Percentiles rank a stretch among this genome's conserved stretches.
phyloP scores from a whole-genome alignment of 2,797 vertebrate species.

The Heliangelus exortis region DNA sequence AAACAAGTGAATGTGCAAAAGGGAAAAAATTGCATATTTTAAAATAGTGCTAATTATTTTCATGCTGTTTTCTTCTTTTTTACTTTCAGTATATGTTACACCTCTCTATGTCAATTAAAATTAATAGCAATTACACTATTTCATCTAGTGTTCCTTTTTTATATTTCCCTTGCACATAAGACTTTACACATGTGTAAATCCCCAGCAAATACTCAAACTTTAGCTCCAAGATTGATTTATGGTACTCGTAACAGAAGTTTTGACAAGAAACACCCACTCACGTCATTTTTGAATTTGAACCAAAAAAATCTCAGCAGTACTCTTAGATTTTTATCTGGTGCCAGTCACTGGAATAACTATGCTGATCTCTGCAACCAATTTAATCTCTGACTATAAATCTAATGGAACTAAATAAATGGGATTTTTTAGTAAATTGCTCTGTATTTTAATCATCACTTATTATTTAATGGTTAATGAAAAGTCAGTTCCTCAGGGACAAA shows the following conservation, averaged over 20 bases:
- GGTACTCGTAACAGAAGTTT: neutral
- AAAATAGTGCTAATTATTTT: slow-evolving; percentile 25
- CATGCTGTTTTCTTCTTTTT: neutral
- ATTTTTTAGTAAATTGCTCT: neutral
- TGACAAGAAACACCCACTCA: neutral
- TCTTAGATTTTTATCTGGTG: slow-evolving; percentile 39
- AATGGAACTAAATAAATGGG: slow-evolving; percentile 1
- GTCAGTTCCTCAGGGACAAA: neutral
- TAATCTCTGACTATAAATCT: slow-evolving; percentile 29
- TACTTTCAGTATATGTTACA: neutral
- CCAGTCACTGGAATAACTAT: neutral
- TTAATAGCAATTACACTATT: neutral
- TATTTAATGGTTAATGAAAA: slow-evolving; percentile 51
- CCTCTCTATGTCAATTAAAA: neutral
- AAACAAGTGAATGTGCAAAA: neutral
- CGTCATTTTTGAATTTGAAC: slow-evolving; percentile 6
- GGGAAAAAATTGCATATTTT: neutral
- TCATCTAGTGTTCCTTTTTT: neutral
- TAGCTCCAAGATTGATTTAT: neutral
- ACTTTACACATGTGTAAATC: neutral
- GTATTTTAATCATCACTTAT: slow-evolving; percentile 53
- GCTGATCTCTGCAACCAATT: slow-evolving; percentile 17
- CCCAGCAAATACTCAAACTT: neutral
- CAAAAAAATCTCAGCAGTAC: neutral
- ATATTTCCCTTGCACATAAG: neutral